Percentiles rank a stretch among this genome's conserved stretches.
These are phyloP conservation scores for Sarcophaga bullata DNA, from an alignment of 1,140 invertebrate genomes.

Conservation along the genomic window DNA sequence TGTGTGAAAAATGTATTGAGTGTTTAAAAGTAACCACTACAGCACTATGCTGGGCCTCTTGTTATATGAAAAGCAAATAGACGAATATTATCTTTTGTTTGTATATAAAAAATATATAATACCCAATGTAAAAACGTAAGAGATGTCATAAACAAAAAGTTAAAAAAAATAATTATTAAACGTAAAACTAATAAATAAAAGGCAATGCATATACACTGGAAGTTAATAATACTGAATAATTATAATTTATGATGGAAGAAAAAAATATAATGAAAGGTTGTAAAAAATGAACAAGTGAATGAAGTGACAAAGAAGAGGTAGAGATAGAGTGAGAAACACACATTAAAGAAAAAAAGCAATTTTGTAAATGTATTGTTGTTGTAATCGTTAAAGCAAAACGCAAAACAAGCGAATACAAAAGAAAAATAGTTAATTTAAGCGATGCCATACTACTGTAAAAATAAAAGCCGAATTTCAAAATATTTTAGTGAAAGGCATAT, in stretches of 20 bases:
- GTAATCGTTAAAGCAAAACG: slow-evolving; percentile 37
- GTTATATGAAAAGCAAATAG: slow-evolving; percentile 26
- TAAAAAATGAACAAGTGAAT: slow-evolving; percentile 24
- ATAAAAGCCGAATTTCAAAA: too few relatives aligned
- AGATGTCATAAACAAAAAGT: too few relatives aligned
- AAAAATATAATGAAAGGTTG: slow-evolving; percentile 24
- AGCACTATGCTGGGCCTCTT: slow-evolving; percentile 12
- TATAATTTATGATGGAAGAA: not conserved
- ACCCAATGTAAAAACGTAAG: not conserved
- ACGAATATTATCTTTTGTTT: slow-evolving; percentile 13
- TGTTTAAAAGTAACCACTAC: slow-evolving; percentile 15
- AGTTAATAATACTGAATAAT: not conserved
- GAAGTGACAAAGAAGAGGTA: slow-evolving; percentile 4
- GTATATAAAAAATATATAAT: slow-evolving; percentile 20
- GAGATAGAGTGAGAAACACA: slow-evolving; percentile 6
- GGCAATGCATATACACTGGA: not conserved
- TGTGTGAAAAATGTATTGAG: slow-evolving; percentile 26
- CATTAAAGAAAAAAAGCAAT: not conserved
- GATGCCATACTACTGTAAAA: slow-evolving; percentile 15
- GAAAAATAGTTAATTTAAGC: slow-evolving; percentile 19
- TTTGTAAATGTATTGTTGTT: slow-evolving; percentile 30
- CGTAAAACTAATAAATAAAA: not conserved
- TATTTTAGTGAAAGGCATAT: too few relatives aligned
- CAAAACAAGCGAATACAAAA: slow-evolving; percentile 41
- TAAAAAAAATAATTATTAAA: too few relatives aligned